Evolutionary conservation across 2,888 invertebrate species (phyloP), one percentile per base, ranked within the genome.

Genomic region (Lithosia quadra): DNA sequence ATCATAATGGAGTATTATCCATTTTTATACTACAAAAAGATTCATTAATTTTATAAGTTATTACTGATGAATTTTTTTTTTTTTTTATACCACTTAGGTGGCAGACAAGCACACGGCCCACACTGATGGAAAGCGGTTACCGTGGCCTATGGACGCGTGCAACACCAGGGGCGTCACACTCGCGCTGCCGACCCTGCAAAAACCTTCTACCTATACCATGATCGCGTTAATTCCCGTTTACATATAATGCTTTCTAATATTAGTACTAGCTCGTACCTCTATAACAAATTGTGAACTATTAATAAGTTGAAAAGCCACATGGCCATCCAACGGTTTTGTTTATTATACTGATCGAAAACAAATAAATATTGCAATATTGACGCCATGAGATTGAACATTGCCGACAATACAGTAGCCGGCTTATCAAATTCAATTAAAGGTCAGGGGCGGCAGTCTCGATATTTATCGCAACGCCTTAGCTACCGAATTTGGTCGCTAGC

Each of bases 341-440:
- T 57, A 28, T 28, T 28, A 57, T 24, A 33, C 15, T 57, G 33
- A 0, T 57, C 57, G 28, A 22, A 55, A 34, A 53, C 28, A 34
- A 55, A 34, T 28, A 18, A 63, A 55, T 11, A n/a, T 63, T 9
- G 24, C 63, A 49, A 55, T 11, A 9, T 53, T 24, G 43, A 43
- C n/a, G 24, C 33, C 24, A 24, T 28, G 7, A 57, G 28, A 57
- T 57, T 57, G 18, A 57, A 24, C 18, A n/a, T 59, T 59, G 15
- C 59, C 7, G 59, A 36, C 57, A 59, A 59, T 15, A 28, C 2
- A 28, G 18, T 28, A 62, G 11, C 10, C 21, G 36, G 55, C 18
- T 55, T 22, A 55, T 63, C 34, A 55, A 21, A 22, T 24, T 22
- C 22, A 28, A 28, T 49, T 62, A 28, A 43, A 56, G 63, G 22